Evolutionary conservation across 1,140 invertebrate genomes (phyloP), one percentile per base, ranked within the genome.

Genomic region (Saccostrea glomerata): DNA sequence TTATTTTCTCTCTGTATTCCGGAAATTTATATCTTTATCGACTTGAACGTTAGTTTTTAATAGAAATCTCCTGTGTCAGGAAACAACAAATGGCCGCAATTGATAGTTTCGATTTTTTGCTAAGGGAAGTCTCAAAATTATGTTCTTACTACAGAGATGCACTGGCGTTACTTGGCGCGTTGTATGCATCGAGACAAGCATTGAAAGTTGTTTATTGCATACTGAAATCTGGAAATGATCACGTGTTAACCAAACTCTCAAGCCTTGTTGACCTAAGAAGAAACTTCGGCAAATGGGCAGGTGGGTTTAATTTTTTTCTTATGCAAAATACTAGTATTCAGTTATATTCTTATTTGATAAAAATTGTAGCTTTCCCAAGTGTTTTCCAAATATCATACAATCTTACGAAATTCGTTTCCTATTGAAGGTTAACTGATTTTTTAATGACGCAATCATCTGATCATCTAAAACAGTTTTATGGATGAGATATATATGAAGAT

Each of bases 231-330:
- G 56, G 92, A 20, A 91, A 91, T 73, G 91, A 91, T 47, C 92
- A 94, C 90, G 73, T 93, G 1, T 87, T 93, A 12, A 90, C 90
- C 54, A 90, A 91, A 87, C 36, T 93, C 2, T 90, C 87, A 12
- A 6, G 56, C 58, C 86, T 91, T 56, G 83, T 87, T 23, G 89
- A 94, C 86, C 89, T 93, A 82, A 36, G 85, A 54, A 85, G 91
- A 84, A 89, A 90, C 86, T 94, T 91, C 89, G 94, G 94, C 66
- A 36, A 84, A 66, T 94, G 94, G 94, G 94, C 94, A 91, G 93
- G 94, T 94, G 90, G 73, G 36, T 0, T 23, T 40, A 17, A 17
- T 5, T 3, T 25, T 36, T 0, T 82, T 17, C 77, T 40, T 54
- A 13, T 23, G 23, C 36, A 55, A 2, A 87, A 17, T n/a, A 17